phyloP scores from a whole-genome alignment of 2,888 invertebrate species.

The Agrotis exclamationis region DNA sequence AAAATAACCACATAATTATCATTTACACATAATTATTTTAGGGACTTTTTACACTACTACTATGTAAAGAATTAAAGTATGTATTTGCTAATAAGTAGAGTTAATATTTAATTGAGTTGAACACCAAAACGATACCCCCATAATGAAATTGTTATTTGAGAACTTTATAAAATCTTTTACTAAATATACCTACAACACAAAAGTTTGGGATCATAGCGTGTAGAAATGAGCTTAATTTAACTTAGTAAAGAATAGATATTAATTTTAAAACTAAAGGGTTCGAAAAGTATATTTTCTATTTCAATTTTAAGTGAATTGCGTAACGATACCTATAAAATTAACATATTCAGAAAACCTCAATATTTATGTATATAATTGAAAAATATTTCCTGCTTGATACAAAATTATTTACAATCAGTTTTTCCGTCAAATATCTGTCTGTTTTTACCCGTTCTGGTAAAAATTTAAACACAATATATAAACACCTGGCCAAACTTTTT shows the following conservation, averaged over 20 bases:
- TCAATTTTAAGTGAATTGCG: constrained; percentile 22
- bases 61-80: too few species aligned
- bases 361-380: neutral
- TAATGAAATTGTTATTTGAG: constrained; percentile 17
- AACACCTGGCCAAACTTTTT: constrained; percentile 26
- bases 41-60: too few species aligned
- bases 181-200: neutral
- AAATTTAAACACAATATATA: constrained; percentile 27
- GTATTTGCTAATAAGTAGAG: neutral
- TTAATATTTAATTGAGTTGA: constrained; percentile 21
- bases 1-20: too few species aligned
- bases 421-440: neutral
- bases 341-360: neutral
- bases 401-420: constrained; percentile 4
- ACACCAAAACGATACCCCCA: neutral
- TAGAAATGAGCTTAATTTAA: constrained; percentile 3
- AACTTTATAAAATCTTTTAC: constrained; percentile 11
- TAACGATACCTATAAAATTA: constrained; percentile 24
- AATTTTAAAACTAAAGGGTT: constrained; percentile 27
- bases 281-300: constrained; percentile 41
- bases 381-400: constrained; percentile 12
- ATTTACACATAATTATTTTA: too few species aligned
- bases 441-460: neutral
- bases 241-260: constrained; percentile 20
- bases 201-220: neutral